These are phyloP conservation scores for Pyralis farinalis DNA, from an alignment of 2,888 invertebrate species.

Conservation along the genomic window DNA sequence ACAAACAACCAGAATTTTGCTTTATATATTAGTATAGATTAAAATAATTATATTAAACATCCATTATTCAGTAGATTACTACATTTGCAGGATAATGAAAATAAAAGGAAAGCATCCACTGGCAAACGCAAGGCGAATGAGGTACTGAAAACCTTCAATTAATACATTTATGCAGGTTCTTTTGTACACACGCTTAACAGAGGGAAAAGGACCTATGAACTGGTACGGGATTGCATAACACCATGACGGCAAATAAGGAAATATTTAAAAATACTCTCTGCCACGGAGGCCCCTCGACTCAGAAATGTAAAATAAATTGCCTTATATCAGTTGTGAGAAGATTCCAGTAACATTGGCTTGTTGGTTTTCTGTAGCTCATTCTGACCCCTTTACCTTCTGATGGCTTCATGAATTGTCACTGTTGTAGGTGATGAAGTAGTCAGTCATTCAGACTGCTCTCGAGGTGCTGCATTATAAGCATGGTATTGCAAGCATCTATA, in stretches of 20 bases:
- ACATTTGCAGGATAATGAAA: slow-evolving; percentile 78
- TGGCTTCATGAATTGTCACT: slow-evolving; percentile 24
- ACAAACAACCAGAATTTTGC: too few relatives aligned
- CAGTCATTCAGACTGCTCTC: too few relatives aligned
- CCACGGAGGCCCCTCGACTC: too few relatives aligned
- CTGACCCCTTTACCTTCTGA: slow-evolving; percentile 70
- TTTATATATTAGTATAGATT: too few relatives aligned
- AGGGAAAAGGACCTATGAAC: slow-evolving; percentile 61
- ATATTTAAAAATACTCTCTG: too few relatives aligned
- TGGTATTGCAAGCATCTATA: too few relatives aligned
- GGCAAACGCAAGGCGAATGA: slow-evolving; percentile 78
- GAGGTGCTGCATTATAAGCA: too few relatives aligned
- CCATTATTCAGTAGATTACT: slow-evolving; percentile 53
- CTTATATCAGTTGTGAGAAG: neutral
- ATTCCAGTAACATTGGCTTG: slow-evolving; percentile 50
- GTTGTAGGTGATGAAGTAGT: neutral
- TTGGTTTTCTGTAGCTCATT: slow-evolving; percentile 77
- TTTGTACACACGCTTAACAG: slow-evolving; percentile 38
- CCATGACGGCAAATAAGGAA: too few relatives aligned
- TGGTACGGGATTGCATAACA: too few relatives aligned
- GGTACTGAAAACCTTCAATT: slow-evolving; percentile 80
- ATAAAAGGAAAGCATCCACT: slow-evolving; percentile 74
- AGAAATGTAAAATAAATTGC: slow-evolving; percentile 25
- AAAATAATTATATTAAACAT: too few relatives aligned
- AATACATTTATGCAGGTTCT: slow-evolving; percentile 38